Conservation (phyloP, 2,888 invertebrate species). For the Mycalesis mineus region DNA sequence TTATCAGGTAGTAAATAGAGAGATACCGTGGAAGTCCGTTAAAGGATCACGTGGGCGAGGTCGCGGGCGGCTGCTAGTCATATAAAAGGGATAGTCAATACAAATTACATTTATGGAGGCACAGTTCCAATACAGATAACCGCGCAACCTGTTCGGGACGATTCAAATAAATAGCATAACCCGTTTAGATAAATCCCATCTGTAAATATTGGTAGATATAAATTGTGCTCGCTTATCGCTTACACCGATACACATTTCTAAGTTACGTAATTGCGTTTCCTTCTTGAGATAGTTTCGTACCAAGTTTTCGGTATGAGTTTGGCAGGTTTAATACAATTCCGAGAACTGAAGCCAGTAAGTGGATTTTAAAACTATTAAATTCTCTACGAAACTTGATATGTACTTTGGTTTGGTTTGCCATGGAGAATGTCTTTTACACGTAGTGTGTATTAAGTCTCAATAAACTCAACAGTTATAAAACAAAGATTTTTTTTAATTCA, state of each 20-base stretch:
- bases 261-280: conserved; percentile 44
- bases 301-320: conserved; percentile 6
- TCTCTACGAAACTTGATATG: background rate
- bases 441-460: too few relatives aligned
- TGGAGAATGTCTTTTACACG: background rate
- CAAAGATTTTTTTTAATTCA: too few relatives aligned
- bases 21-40: conserved; percentile 25
- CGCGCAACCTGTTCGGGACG: conserved; percentile 67
- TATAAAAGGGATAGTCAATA: conserved; percentile 50
- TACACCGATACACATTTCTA: conserved; percentile 47
- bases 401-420: background rate
- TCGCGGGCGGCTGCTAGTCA: conserved; percentile 28
- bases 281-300: conserved; percentile 31
- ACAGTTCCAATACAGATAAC: conserved; percentile 59
- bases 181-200: conserved; percentile 70
- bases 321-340: conserved; percentile 10
- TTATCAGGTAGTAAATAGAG: conserved; percentile 19
- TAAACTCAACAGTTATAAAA: too few relatives aligned
- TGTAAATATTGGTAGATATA: conserved; percentile 68
- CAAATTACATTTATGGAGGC: conserved; percentile 70
- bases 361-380: conserved; percentile 5
- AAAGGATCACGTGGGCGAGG: conserved; percentile 29
- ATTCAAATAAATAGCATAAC: conserved; percentile 67
- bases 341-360: background rate
- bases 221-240: conserved; percentile 60